A percentile compares a stretch with the other conserved stretches of the same genome.
phyloP scores from a whole-genome alignment of 2,888 invertebrate species.

The Noctua fimbriata region DNA sequence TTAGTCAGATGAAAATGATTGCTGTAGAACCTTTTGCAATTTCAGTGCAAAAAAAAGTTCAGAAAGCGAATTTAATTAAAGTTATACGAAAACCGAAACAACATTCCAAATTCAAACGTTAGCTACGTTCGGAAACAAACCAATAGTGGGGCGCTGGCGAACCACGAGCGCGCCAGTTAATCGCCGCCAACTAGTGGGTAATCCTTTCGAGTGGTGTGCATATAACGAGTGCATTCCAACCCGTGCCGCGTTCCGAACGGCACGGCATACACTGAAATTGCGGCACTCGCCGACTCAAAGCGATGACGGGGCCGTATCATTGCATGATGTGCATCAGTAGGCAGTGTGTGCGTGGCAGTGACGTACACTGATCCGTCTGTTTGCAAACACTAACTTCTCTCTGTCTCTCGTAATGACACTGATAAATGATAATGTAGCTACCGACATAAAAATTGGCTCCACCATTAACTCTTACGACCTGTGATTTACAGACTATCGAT shows the following conservation, averaged over 20 bases:
- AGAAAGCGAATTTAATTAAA: constrained; percentile 72
- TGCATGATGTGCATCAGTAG: constrained; percentile 79
- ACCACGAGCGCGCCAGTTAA: constrained; percentile 85
- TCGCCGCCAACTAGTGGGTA: constrained; percentile 87
- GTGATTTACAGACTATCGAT: constrained; percentile 52
- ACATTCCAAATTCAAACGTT: constrained; percentile 78
- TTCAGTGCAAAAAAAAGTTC: constrained; percentile 47
- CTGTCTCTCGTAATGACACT: constrained; percentile 43
- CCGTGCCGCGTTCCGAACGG: constrained; percentile 75
- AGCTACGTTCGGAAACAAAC: constrained; percentile 81
- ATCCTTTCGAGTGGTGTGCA: constrained; percentile 88
- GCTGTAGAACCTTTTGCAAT: constrained; percentile 27
- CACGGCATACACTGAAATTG: constrained; percentile 80
- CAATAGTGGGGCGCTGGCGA: constrained; percentile 78
- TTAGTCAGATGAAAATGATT: constrained; percentile 19
- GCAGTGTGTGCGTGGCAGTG: constrained; percentile 64
- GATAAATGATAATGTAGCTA: constrained; percentile 39
- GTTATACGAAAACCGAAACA: constrained; percentile 73
- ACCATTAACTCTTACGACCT: constrained; percentile 35
- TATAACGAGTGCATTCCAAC: constrained; percentile 85
- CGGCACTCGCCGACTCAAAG: constrained; percentile 84
- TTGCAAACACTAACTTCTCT: constrained; percentile 55
- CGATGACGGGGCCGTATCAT: constrained; percentile 84
- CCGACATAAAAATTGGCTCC: constrained; percentile 37
- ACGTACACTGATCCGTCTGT: constrained; percentile 62